Evolutionary conservation across 2,797 vertebrate species (phyloP).

Genomic region (Strix occidentalis): DNA sequence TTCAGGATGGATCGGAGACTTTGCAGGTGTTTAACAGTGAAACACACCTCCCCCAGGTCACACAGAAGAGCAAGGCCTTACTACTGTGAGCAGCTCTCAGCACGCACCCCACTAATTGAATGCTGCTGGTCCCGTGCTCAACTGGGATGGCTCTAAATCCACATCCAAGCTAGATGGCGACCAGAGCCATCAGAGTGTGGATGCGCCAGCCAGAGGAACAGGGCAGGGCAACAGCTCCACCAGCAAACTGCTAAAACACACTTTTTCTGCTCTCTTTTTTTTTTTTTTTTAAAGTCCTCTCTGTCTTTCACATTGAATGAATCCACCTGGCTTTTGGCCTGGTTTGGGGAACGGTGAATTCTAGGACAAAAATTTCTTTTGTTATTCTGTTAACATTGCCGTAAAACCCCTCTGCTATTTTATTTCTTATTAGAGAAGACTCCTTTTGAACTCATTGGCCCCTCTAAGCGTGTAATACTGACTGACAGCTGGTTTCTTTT

Average conservation of each 20-base stretch:
- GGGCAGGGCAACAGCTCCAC: neutral
- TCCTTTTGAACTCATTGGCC: slow-evolving; percentile 57
- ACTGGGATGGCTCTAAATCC: neutral
- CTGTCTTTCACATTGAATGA: slow-evolving; percentile 3
- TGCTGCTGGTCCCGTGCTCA: neutral
- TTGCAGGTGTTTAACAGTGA: neutral
- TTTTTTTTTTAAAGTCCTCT: neutral
- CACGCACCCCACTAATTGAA: neutral
- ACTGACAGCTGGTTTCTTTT: slow-evolving; percentile 66
- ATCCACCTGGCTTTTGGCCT: slow-evolving; percentile 25
- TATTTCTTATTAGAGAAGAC: slow-evolving; percentile 53
- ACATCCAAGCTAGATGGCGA: neutral
- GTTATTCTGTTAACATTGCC: slow-evolving; percentile 62
- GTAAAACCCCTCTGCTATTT: slow-evolving; percentile 33
- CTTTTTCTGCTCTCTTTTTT: neutral
- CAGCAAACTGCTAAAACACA: neutral
- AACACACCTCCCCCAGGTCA: neutral
- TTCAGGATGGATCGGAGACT: neutral
- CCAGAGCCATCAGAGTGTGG: neutral
- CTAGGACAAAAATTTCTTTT: slow-evolving; percentile 36
- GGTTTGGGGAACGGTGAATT: slow-evolving; percentile 43
- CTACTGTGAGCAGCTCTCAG: neutral
- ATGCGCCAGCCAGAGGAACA: neutral
- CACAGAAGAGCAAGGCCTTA: rapidly evolving
- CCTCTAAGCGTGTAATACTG: slow-evolving; percentile 63